These are phyloP conservation scores for Euphydryas editha DNA, from an alignment of 2,888 invertebrate genomes.

Conservation along the genomic window DNA sequence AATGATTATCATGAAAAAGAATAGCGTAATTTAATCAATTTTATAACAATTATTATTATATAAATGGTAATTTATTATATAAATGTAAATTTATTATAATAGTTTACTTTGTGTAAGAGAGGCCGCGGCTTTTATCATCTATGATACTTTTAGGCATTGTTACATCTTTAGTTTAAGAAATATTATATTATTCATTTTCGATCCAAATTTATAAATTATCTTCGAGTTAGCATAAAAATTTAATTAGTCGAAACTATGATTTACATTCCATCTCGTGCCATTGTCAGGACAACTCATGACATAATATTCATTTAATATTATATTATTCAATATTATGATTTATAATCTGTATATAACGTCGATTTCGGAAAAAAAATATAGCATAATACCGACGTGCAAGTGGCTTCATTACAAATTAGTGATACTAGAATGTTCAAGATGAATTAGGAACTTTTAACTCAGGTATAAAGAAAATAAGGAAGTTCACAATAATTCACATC, in stretches of 20 bases:
- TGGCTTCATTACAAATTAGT: background rate
- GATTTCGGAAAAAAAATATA: too few species aligned
- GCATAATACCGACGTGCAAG: too few species aligned
- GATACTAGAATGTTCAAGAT: background rate
- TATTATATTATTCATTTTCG: background rate
- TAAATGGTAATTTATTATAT: slow-evolving; percentile 2
- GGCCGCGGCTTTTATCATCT: background rate
- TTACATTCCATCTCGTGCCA: too few species aligned
- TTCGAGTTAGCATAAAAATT: too few species aligned
- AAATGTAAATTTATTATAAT: slow-evolving; percentile 6
- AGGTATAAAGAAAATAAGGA: slow-evolving; percentile 11
- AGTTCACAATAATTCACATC: slow-evolving; percentile 18
- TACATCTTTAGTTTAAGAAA: too few species aligned
- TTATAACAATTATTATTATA: background rate
- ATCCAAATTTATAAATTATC: background rate
- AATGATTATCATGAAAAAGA: background rate
- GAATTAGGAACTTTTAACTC: slow-evolving; percentile 1
- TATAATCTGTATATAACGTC: too few species aligned
- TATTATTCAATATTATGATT: too few species aligned
- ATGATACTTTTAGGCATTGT: background rate
- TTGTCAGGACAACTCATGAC: too few species aligned
- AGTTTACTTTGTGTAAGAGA: background rate
- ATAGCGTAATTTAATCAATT: slow-evolving; percentile 6
- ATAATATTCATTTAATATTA: too few species aligned
- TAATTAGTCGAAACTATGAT: too few species aligned